Evolutionary conservation across 1,140 invertebrate genomes (phyloP).

Genomic region (Lasioglossum albipes): DNA sequence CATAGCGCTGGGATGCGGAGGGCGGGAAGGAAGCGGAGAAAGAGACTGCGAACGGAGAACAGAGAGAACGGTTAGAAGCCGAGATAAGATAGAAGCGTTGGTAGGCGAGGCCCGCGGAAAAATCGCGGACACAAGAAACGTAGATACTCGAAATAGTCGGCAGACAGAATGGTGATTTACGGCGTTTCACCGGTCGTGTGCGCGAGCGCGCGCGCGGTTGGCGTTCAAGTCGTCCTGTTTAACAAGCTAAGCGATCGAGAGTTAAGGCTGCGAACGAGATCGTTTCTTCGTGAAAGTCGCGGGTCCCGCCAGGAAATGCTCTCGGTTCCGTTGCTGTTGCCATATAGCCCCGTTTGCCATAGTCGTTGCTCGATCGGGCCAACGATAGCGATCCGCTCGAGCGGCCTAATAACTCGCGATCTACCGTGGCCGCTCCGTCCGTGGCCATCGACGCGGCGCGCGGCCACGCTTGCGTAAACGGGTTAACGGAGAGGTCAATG

Average conservation of each 20-base stretch:
- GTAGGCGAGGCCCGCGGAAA: constrained; percentile 2
- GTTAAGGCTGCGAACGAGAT: constrained; percentile 63
- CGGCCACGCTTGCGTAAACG: constrained; percentile 57
- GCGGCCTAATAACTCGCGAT: constrained; percentile 57
- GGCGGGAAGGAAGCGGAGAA: not conserved
- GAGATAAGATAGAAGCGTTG: constrained; percentile 6
- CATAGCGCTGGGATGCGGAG: not conserved
- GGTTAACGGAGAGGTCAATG: constrained; percentile 64
- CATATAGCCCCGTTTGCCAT: no score
- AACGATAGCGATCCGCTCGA: constrained; percentile 50
- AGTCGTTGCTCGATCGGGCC: constrained; percentile 23
- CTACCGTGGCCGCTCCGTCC: not conserved
- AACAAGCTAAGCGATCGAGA: constrained; percentile 61
- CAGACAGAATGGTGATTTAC: constrained; percentile 41
- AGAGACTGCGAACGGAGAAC: not conserved
- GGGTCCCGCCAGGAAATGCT: constrained; percentile 50
- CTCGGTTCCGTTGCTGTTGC: not conserved
- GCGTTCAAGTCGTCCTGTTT: constrained; percentile 52
- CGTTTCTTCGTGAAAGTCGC: constrained; percentile 62
- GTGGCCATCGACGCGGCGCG: constrained; percentile 22
- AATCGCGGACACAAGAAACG: constrained; percentile 23
- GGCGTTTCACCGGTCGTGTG: constrained; percentile 39
- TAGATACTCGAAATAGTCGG: constrained; percentile 34
- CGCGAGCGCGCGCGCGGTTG: constrained; percentile 19
- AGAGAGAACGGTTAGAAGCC: constrained; percentile 8